Evolutionary conservation across 2,113 vertebrate genomes (phyloP).

Genomic region (Cephalopterus ornatus): DNA sequence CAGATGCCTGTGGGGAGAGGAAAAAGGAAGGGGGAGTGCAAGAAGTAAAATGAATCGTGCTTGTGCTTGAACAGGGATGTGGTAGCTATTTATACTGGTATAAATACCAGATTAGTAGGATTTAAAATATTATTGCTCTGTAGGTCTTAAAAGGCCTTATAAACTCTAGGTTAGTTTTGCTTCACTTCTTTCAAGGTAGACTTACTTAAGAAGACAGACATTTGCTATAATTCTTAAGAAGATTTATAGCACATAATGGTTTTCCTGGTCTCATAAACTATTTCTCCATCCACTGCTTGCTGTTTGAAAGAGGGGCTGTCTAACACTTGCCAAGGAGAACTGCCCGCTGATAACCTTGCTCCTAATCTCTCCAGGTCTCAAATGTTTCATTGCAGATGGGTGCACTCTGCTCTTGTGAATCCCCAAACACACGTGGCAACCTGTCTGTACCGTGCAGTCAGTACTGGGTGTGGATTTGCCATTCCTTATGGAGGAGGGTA

Average conservation of each 20-base stretch:
- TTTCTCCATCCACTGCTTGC: not conserved
- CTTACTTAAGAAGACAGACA: not conserved
- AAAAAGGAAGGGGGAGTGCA: not conserved
- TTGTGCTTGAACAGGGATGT: not conserved
- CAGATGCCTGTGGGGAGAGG: not conserved
- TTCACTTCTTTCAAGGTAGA: not conserved
- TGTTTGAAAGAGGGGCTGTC: not conserved
- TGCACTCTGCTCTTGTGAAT: not conserved
- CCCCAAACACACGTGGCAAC: not conserved
- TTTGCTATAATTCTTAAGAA: not conserved
- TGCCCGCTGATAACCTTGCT: not conserved
- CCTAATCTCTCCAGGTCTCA: not conserved
- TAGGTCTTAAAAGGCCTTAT: not conserved
- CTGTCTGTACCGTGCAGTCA: not conserved
- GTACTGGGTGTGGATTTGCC: not conserved
- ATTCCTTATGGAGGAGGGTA: not conserved
- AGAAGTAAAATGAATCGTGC: conserved; percentile 13
- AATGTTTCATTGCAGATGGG: not conserved
- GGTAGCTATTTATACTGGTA: not conserved
- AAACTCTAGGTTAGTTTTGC: not conserved
- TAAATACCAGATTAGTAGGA: conserved; percentile 26
- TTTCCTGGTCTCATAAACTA: not conserved
- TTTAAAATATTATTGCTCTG: not conserved
- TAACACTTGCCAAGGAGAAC: not conserved
- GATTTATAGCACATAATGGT: not conserved